Percentiles rank a stretch among this genome's conserved stretches.
Conservation (phyloP, 2,797 vertebrate species). For the Euthynnus affinis region DNA sequence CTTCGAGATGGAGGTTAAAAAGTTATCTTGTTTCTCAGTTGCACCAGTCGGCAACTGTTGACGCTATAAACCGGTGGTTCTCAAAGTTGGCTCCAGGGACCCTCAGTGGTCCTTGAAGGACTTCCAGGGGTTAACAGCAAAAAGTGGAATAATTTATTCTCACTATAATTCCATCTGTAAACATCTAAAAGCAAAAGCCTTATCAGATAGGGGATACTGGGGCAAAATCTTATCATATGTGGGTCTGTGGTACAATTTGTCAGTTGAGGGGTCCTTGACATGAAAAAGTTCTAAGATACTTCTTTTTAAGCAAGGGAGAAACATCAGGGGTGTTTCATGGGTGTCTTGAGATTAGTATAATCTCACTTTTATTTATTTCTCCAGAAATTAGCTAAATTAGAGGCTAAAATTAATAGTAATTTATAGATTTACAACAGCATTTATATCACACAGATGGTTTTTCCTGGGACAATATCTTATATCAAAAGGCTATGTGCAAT, state of each 20-base stretch:
- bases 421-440: not conserved
- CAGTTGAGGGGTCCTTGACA: too few relatives aligned
- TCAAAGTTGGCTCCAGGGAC: too few relatives aligned
- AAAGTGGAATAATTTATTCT: too few relatives aligned
- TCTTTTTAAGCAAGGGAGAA: not conserved
- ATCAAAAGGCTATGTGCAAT: not conserved
- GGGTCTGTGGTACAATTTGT: too few relatives aligned
- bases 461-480: not conserved
- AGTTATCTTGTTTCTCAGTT: slow-evolving; percentile 3
- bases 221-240: too few relatives aligned
- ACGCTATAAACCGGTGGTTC: too few relatives aligned
- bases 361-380: slow-evolving; percentile 12
- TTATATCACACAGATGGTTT: not conserved
- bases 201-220: too few relatives aligned
- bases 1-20: not conserved
- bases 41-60: not conserved
- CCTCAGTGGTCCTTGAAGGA: too few relatives aligned
- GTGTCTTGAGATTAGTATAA: slow-evolving; percentile 31
- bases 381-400: slow-evolving; percentile 31
- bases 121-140: too few relatives aligned
- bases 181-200: too few relatives aligned
- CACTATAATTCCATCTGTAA: too few relatives aligned
- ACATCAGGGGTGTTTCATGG: not conserved
- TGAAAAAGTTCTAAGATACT: not conserved
- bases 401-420: not conserved